phyloP scores from a whole-genome alignment of 2,888 invertebrate genomes.

The Tachystola acroxantha region DNA sequence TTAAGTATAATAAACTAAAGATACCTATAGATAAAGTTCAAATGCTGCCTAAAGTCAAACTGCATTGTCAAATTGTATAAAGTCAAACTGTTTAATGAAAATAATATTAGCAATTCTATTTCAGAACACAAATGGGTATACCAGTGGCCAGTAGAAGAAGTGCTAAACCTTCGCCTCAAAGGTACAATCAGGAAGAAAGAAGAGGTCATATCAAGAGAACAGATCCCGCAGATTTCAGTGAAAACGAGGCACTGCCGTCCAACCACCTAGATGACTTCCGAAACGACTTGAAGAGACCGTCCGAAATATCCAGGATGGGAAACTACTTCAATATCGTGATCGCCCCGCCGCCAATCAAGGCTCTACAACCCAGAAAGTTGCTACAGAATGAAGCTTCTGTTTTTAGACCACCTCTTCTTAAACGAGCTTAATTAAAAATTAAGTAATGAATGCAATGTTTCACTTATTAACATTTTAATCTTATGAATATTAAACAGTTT shows the following conservation, averaged over 20 bases:
- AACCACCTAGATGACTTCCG: slow-evolving; percentile 28
- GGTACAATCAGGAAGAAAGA: slow-evolving; percentile 27
- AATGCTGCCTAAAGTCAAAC: too few relatives aligned
- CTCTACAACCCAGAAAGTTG: slow-evolving; percentile 59
- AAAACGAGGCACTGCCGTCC: slow-evolving; percentile 13
- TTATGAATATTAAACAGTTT: too few relatives aligned
- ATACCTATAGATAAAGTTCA: too few relatives aligned
- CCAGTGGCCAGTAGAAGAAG: slow-evolving; percentile 53
- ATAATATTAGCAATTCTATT: slow-evolving; percentile 17
- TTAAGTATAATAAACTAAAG: too few relatives aligned
- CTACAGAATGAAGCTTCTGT: slow-evolving; percentile 16
- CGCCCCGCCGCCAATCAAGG: slow-evolving; percentile 66
- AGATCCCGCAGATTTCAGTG: slow-evolving; percentile 29
- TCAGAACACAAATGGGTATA: slow-evolving; percentile 71
- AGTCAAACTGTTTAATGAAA: too few relatives aligned
- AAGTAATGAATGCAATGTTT: background rate
- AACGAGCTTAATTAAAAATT: background rate
- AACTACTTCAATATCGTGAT: slow-evolving; percentile 72
- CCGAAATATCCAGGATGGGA: slow-evolving; percentile 63
- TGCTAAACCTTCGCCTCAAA: slow-evolving; percentile 25
- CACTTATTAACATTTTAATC: background rate
- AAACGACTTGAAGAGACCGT: slow-evolving; percentile 28
- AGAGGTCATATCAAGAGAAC: slow-evolving; percentile 36
- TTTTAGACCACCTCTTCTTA: background rate
- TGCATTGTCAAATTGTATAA: too few relatives aligned